Conservation (phyloP, 2,888 invertebrate species). For the Dasypolia templi region DNA sequence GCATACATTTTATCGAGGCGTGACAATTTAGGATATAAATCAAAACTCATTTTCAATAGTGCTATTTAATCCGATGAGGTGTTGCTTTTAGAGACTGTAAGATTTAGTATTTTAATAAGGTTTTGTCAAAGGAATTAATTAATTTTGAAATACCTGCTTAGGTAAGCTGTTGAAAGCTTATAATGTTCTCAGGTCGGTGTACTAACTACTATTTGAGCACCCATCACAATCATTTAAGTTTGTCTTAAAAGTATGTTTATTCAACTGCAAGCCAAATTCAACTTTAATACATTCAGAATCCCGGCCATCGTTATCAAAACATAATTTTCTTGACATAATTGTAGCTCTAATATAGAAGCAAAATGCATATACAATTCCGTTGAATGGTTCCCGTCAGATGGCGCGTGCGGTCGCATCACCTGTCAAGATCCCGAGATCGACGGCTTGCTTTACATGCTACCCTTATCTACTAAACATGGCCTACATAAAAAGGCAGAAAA, state of each 20-base stretch:
- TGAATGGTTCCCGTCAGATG: slow-evolving; percentile 44
- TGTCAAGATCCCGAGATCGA: slow-evolving; percentile 57
- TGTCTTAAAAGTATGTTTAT: neutral
- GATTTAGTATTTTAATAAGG: neutral
- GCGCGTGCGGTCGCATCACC: slow-evolving; percentile 40
- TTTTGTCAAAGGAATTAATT: slow-evolving; percentile 5
- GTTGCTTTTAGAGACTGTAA: neutral
- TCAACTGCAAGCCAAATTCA: neutral
- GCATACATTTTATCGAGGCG: slow-evolving; percentile 40
- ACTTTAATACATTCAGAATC: neutral
- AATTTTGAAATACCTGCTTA: slow-evolving; percentile 5
- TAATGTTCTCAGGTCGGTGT: neutral
- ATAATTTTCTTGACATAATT: slow-evolving; percentile 33
- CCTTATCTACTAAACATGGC: slow-evolving; percentile 43
- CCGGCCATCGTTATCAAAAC: neutral
- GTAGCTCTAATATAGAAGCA: slow-evolving; percentile 43
- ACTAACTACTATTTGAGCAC: too few species aligned
- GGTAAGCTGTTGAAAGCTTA: neutral
- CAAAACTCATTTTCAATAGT: slow-evolving; percentile 36
- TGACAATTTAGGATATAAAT: slow-evolving; percentile 31
- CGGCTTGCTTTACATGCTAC: slow-evolving; percentile 61
- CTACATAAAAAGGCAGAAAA: slow-evolving; percentile 11
- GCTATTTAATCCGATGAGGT: slow-evolving; percentile 1
- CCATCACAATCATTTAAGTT: neutral
- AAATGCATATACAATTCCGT: slow-evolving; percentile 51